Conservation (phyloP, 2,113 vertebrate genomes). For the Pogonocichla stellata region DNA sequence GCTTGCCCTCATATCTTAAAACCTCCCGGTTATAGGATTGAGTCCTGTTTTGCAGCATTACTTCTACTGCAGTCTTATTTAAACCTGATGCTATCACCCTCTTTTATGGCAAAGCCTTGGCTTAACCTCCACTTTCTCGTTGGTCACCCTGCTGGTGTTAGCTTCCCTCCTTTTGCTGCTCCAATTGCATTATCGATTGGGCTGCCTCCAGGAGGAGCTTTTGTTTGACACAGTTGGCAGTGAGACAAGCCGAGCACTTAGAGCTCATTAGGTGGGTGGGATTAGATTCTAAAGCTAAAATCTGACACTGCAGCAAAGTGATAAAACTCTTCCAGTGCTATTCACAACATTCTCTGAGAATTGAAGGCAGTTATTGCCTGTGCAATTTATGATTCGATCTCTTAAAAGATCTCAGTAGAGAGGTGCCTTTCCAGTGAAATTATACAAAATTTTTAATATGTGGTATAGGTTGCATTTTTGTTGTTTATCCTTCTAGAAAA, state of each 20-base stretch:
- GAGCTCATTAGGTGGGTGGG: neutral
- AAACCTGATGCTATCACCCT: neutral
- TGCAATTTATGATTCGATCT: neutral
- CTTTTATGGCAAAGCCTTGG: neutral
- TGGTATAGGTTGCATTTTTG: neutral
- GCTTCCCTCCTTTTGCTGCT: neutral
- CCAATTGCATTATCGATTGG: neutral
- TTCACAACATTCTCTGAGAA: neutral
- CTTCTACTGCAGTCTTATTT: neutral
- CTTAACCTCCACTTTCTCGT: neutral
- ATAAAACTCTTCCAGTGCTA: neutral
- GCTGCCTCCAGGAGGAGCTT: neutral
- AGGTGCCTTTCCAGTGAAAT: neutral
- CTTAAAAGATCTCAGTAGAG: neutral
- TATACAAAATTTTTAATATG: neutral
- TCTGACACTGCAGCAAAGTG: neutral
- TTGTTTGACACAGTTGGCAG: neutral
- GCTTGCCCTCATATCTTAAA: neutral
- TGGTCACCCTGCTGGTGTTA: neutral
- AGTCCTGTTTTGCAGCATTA: neutral
- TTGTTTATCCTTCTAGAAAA: neutral
- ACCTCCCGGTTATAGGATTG: neutral
- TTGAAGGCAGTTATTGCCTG: neutral
- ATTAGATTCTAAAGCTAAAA: neutral
- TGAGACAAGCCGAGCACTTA: neutral